phyloP scores from a whole-genome alignment of 2,797 vertebrate genomes.

The Tokudaia muenninki region DNA sequence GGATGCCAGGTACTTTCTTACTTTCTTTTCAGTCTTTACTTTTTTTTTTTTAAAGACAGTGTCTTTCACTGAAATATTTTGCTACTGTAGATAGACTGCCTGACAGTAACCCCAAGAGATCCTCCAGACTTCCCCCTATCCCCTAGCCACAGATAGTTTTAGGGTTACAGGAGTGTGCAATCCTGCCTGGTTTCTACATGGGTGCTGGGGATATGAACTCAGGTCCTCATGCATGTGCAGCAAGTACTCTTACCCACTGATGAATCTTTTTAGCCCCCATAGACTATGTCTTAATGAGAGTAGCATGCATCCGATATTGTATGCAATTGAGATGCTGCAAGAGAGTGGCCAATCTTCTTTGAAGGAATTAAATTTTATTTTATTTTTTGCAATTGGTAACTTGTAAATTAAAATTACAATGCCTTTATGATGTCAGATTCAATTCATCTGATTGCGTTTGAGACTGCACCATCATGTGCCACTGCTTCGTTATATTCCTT shows the following conservation, averaged over 20 bases:
- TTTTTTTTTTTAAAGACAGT: not conserved
- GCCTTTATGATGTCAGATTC: not conserved
- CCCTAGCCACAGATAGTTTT: not conserved
- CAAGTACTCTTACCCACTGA: too few species aligned
- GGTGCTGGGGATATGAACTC: not conserved
- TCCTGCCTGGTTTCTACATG: not conserved
- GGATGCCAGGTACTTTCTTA: not conserved
- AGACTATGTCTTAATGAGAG: not conserved
- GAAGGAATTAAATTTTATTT: not conserved
- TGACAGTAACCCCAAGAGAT: not conserved
- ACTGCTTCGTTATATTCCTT: not conserved
- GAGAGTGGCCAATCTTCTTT: not conserved
- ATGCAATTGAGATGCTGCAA: not conserved
- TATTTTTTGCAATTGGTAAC: not conserved
- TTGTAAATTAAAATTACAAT: not conserved
- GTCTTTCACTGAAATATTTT: not conserved
- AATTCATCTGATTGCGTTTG: not conserved
- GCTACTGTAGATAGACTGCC: not conserved
- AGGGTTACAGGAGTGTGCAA: not conserved
- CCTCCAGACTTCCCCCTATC: not conserved
- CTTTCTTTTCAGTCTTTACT: not conserved
- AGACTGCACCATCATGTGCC: rapidly evolving
- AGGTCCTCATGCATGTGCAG: not conserved
- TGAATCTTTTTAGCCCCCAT: not conserved
- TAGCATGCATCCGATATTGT: not conserved